Base-by-base conservation (phyloP, 2,888 invertebrate species). In the Argyra leucocephala region DNA sequence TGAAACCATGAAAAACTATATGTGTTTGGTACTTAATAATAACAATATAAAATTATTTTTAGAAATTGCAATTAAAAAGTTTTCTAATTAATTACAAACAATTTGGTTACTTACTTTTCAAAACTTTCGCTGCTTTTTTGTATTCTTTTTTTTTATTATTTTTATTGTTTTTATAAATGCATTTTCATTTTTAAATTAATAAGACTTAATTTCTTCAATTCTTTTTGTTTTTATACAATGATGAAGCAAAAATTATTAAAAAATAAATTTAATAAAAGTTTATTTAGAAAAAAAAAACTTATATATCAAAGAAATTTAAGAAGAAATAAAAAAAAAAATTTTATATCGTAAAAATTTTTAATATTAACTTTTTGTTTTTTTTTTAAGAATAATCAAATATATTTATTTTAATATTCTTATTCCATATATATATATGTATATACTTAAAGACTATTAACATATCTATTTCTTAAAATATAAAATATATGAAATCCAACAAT, bases 401-500 rank as follows among this genome's bases (percentile, higher is more conserved):
- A n/a, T 31, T 31, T 7, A 31, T 31, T 31, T 31, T 31, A 7
- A 5, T n/a, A 15, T 48, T 48, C 48, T 48, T 48, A 48, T 48
- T 48, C 18, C n/a, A 48, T 18, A 10, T 31, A 6, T 37, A 48
- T 18, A 48, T 31, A 31, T 31, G 5, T 7, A 31, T 37, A 48
- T 18, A 48, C 48, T 48, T 48, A 48, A 48, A 48, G 4, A n/a
- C 48, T 48, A 48, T 48, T 48, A 48, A 48, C 48, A 48, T 48
- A 48, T 48, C 48, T 48, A 48, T n/a, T 48, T 12, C 48, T 48
- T 48, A 48, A 48, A 48, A 48, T 48, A 48, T n/a, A 12, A 48
- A 48, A 3, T 48, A 37, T 62, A 31, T 62, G 65, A 65, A 65
- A 65, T 65, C 65, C 65, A 65, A 65, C 65, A 65, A 65, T 57